Conservation (phyloP, 2,797 vertebrate species). For the Chloroceryle inda region DNA sequence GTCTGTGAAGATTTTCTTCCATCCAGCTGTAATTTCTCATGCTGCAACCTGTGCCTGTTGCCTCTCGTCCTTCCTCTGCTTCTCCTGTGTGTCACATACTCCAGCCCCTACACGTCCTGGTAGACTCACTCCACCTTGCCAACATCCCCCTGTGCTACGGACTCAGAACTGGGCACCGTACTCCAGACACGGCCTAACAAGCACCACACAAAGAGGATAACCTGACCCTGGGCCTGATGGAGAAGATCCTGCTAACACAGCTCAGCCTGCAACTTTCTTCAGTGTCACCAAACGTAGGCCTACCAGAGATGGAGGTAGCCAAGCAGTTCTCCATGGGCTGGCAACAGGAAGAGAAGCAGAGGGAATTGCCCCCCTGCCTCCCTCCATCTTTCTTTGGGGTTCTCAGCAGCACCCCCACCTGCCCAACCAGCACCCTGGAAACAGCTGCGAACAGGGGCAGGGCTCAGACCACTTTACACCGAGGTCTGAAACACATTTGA, state of each 20-base stretch:
- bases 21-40: neutral
- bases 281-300: rapidly evolving
- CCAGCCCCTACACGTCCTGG: neutral
- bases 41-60: rapidly evolving
- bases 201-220: neutral
- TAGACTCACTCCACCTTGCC: neutral
- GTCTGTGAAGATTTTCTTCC: neutral
- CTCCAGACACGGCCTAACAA: neutral
- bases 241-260: neutral
- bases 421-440: neutral
- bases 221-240: neutral
- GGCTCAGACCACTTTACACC: neutral
- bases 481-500: neutral
- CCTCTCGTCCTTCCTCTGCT: neutral
- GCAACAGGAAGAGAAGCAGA: neutral
- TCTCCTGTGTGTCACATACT: neutral
- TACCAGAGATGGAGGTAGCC: neutral
- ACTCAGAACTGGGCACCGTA: neutral
- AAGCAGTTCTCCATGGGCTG: neutral
- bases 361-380: too few species aligned
- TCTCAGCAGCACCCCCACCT: neutral
- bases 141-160: neutral
- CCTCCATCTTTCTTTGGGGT: neutral
- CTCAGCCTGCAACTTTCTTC: neutral
- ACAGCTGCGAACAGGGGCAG: neutral